Base-by-base conservation (phyloP, 2,797 vertebrate species). In the Garrulus glandarius region DNA sequence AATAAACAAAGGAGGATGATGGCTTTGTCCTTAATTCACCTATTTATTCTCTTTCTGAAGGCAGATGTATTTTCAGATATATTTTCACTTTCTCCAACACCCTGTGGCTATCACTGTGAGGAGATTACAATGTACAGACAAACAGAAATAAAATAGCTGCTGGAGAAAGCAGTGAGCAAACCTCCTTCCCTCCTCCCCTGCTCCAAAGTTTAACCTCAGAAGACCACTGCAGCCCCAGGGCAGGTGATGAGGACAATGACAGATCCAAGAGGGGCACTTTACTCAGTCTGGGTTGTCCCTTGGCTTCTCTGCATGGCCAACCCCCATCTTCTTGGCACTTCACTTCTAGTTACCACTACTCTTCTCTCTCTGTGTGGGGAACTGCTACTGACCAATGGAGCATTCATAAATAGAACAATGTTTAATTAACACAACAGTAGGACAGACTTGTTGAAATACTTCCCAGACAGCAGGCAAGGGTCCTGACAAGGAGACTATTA, bases 381-480 rank as follows among this genome's bases (percentile, higher is more conserved):
- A 56, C 85, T 79, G 93, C 89, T 89, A 92, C 94, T 94, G 96
- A 92, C 94, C 96, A 95, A 82, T 19, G 50, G 77, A 88, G 93
- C 94, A 95, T 95, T 96, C 96, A 95, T 93, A 96, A 96, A 89
- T 34, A 95, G 96, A 95, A 97, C 96, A 97, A 96, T 96, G 95
- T 96, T 95, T 97, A 95, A 96, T 97, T 96, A 97, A 93, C 96
- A 97, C 93, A 95, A 95, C 96, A 97, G 96, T 96, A 93, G 94
- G 96, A 96, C 93, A 96, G 95, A 96, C 91, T 97, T 96, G 94
- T 95, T 97, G 96, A 96, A 96, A 96, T 95, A 94, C 96, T 96
- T 96, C 96, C 96, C 95, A 97, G 96, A 95, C 93, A 96, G 95
- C 92, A 96, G 96, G 96, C 94, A 96, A 95, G 93, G 93, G 91